Percentiles rank a stretch among this genome's conserved stretches.
Conservation (phyloP, 2,888 invertebrate species). For the Drosophila ustulata region DNA sequence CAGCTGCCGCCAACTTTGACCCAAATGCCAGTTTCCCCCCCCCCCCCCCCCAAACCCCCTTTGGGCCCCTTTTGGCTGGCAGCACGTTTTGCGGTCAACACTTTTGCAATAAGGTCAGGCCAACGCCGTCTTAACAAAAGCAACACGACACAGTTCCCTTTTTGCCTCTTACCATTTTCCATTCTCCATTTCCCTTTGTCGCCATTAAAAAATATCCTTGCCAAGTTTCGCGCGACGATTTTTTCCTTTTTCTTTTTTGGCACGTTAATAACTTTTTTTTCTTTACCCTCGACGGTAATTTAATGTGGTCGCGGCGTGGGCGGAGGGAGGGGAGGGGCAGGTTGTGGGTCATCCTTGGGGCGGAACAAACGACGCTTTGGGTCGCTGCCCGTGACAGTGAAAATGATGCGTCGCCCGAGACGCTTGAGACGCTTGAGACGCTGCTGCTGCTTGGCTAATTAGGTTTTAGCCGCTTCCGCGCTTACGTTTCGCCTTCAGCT, state of each 20-base stretch:
- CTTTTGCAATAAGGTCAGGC: slow-evolving; percentile 71
- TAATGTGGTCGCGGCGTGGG: slow-evolving; percentile 40
- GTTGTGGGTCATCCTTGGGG: slow-evolving; percentile 39
- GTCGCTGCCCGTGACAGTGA: slow-evolving; percentile 66
- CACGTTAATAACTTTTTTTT: slow-evolving; percentile 69
- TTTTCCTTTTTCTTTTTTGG: slow-evolving; percentile 21
- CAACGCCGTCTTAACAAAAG: slow-evolving; percentile 37
- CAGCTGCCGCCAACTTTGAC: slow-evolving; percentile 63
- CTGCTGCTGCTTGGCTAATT: slow-evolving; percentile 72
- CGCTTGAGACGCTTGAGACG: neutral
- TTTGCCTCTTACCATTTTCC: neutral
- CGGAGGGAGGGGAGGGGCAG: neutral
- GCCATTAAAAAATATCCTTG: slow-evolving; percentile 28
- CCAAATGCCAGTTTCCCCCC: slow-evolving; percentile 42
- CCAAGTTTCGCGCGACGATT: slow-evolving; percentile 34
- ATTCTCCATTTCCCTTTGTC: neutral
- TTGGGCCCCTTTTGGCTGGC: neutral
- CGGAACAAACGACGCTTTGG: slow-evolving; percentile 41
- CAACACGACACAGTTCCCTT: slow-evolving; percentile 11
- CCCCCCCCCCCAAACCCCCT: too few relatives aligned
- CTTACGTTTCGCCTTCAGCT: slow-evolving; percentile 53
- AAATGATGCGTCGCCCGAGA: slow-evolving; percentile 69
- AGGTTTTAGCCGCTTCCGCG: slow-evolving; percentile 72
- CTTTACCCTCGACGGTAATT: slow-evolving; percentile 45
- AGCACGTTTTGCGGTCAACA: slow-evolving; percentile 72